Evolutionary conservation across 1,140 invertebrate species (phyloP), one percentile per base, ranked within the genome.

Genomic region (Stegodyphus dumicola): DNA sequence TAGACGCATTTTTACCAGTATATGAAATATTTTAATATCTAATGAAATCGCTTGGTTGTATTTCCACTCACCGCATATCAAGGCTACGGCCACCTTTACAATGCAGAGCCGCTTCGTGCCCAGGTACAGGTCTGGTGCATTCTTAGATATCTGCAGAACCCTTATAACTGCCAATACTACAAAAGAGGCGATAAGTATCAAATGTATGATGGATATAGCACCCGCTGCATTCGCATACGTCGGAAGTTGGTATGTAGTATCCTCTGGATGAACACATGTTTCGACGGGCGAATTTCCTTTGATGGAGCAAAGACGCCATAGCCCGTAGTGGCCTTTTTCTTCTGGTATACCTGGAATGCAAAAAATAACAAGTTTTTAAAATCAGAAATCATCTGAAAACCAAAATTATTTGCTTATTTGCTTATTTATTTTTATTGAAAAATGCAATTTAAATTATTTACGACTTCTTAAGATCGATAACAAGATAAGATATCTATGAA

Each of bases 311-410:
- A 86, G 54, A 9, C 84, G 66, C 84, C 84, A 86, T 6, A 86
- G 49, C 1, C 84, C 84, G 15, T 71, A 86, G 53, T 86, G 84
- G 10, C 84, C 84, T 6, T 74, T 54, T 51, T 86, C 84, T n/a
- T 77, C 84, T 10, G 10, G 67, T 6, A 86, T 52, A 7, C 84
- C 84, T 86, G 65, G 4, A 60, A 69, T 15, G 33, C 1, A 69
- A 69, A 17, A 73, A 33, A 49, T 3, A 33, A 3, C 33, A 33
- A 33, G 33, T 33, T 33, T 33, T 33, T 33, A 1, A 33, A 33
- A 33, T 33, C 33, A 33, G 33, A 33, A 33, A 33, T 33, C 1
- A 33, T 33, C 33, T 33, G 33, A 33, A 33, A 33, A 1, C 3
- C 33, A 33, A 33, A 33, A 33, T 33, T 33, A 33, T 33, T 33